These are phyloP conservation scores for Odontamblyopus rebecca DNA, from an alignment of 2,797 vertebrate genomes.

Conservation along the genomic window DNA sequence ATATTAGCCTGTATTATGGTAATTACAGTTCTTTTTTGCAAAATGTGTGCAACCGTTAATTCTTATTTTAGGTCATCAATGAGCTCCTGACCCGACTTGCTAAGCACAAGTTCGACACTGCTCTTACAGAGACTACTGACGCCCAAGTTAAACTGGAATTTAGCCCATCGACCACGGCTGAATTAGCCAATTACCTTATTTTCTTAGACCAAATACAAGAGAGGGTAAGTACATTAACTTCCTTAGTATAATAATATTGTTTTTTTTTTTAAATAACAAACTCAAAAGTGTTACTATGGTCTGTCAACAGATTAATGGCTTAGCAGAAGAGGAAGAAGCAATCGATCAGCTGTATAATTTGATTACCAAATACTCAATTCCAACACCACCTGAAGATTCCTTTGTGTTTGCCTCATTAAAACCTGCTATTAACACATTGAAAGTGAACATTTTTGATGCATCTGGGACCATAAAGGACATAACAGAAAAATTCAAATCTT, in stretches of 20 bases:
- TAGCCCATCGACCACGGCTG: conserved; percentile 74
- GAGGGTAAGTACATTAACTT: conserved; percentile 71
- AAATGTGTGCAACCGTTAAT: not conserved
- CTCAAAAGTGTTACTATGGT: not conserved
- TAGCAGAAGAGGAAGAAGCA: conserved; percentile 76
- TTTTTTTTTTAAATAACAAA: too few species aligned
- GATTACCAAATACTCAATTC: conserved; percentile 79
- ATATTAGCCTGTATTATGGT: not conserved
- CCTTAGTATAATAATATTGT: not conserved
- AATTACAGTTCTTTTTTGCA: not conserved
- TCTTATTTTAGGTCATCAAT: conserved; percentile 78
- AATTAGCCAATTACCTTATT: conserved; percentile 78
- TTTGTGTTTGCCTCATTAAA: conserved; percentile 79
- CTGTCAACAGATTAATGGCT: conserved; percentile 70
- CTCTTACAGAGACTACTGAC: conserved; percentile 78
- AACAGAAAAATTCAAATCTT: conserved; percentile 76
- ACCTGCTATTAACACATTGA: conserved; percentile 70
- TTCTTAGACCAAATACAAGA: conserved; percentile 86
- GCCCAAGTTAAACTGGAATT: conserved; percentile 81
- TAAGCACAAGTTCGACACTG: conserved; percentile 79
- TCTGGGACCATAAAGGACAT: conserved; percentile 66
- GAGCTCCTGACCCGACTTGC: conserved; percentile 76
- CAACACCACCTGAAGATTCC: conserved; percentile 82
- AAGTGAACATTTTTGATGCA: conserved; percentile 71
- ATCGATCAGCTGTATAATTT: conserved; percentile 83